Base-by-base conservation (phyloP, 2,797 vertebrate species). In the Tamandua tetradactyla region DNA sequence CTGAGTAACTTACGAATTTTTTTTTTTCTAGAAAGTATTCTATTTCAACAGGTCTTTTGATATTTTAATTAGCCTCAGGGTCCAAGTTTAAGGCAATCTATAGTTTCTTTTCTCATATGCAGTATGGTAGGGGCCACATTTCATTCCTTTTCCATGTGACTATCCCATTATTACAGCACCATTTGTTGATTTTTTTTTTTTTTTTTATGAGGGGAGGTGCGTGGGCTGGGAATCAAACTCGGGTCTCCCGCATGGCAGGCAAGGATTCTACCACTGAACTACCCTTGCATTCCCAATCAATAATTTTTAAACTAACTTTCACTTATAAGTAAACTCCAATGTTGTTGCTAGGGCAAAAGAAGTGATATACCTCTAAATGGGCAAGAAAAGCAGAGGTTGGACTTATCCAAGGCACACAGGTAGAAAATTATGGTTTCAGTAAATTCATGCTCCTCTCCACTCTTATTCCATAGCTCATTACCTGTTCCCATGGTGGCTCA, bases 331-430 rank as follows among this genome's bases (percentile, higher is more conserved):
- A 47, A 75, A 66, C 5, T 17, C 49, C 6, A n/a, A 49, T 74
- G 4, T 27, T 64, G 3, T 27, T 35, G 9, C 11, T 62, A 44
- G 18, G 20, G 27, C 11, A 12, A 42, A 61, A 4, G 10, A 59
- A 37, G 23, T 13, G 7, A 17, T 14, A 14, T 30, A 5, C 1
- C 3, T 1, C 2, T 57, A 1, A 2, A 52, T 11, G 32, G 32
- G 23, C 18, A 42, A 17, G n/a, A 18, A 23, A 47, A 42, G 62
- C 8, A 6, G 18, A 72, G 15, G 32, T 23, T 23, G 3, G 20
- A 22, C 35, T 82, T 69, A 40, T 23, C 10, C 23, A 5, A 32
- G 35, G 78, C n/a, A 66, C 20, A 47, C 0, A 78, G 91, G 30
- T 7, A 89, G 79, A 66, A 76, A 9, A 2, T 25, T 25, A 22